phyloP scores from a whole-genome alignment of 2,797 vertebrate species.

The Champsocephalus gunnari region DNA sequence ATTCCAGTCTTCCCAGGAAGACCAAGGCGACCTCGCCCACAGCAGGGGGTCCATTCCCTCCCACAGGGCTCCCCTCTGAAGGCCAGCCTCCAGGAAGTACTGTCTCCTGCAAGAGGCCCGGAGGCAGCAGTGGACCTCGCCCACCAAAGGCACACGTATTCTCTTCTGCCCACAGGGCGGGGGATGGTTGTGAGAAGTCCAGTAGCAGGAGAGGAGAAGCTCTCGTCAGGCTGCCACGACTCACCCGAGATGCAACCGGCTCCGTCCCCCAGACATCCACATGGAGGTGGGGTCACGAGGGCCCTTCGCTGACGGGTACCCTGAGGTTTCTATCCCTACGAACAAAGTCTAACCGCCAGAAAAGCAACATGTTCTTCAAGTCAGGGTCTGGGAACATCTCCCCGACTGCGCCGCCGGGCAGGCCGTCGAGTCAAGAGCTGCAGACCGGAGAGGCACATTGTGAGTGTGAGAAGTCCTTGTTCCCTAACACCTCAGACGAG shows the following conservation, averaged over 20 bases:
- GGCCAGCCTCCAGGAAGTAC: slow-evolving; percentile 72
- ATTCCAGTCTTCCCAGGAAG: slow-evolving; percentile 93
- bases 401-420: slow-evolving; percentile 86
- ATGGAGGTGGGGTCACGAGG: slow-evolving; percentile 73
- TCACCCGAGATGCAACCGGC: slow-evolving; percentile 89
- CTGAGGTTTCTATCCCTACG: slow-evolving; percentile 85
- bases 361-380: slow-evolving; percentile 80
- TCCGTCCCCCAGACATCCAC: slow-evolving; percentile 78
- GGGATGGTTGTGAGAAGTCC: slow-evolving; percentile 89
- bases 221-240: slow-evolving; percentile 83
- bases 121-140: slow-evolving; percentile 75
- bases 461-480: slow-evolving; percentile 69
- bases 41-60: slow-evolving; percentile 67
- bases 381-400: slow-evolving; percentile 81
- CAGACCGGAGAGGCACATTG: slow-evolving; percentile 79
- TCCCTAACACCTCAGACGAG: slow-evolving; percentile 81
- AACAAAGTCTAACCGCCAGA: slow-evolving; percentile 84
- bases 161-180: slow-evolving; percentile 84
- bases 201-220: slow-evolving; percentile 84
- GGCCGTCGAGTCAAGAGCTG: slow-evolving; percentile 91
- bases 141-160: slow-evolving; percentile 80
- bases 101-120: slow-evolving; percentile 75
- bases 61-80: slow-evolving; percentile 71
- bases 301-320: slow-evolving; percentile 67
- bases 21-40: slow-evolving; percentile 86